phyloP scores from a whole-genome alignment of 2,797 vertebrate species.

The Halcyon leucocephala region DNA sequence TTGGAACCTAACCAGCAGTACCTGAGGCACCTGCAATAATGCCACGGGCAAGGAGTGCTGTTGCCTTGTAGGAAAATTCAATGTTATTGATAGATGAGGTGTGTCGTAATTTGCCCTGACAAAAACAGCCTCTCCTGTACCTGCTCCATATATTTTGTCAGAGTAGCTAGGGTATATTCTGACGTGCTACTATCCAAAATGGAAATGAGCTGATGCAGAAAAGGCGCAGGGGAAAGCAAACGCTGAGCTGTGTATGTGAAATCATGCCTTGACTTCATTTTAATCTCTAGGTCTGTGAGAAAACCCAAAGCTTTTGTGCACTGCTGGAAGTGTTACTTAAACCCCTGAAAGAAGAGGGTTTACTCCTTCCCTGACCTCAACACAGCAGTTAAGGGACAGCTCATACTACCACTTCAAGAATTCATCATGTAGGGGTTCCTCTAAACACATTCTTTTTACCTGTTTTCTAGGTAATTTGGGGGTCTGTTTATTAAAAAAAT shows the following conservation, averaged over 20 bases:
- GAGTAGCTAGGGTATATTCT: not conserved
- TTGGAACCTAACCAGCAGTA: not conserved
- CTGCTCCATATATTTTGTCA: not conserved
- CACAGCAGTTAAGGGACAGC: not conserved
- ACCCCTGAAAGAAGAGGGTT: not conserved
- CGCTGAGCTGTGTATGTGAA: not conserved
- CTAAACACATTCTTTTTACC: not conserved
- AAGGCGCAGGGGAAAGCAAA: not conserved
- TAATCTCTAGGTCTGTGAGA: not conserved
- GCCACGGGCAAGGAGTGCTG: fast-evolving
- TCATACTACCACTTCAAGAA: not conserved
- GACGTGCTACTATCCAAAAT: not conserved
- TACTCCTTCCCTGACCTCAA: not conserved
- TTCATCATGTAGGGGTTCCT: not conserved
- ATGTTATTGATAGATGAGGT: not conserved
- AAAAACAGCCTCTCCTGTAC: not conserved
- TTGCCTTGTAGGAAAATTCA: not conserved
- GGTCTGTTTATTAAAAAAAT: not conserved
- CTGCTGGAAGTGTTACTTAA: not conserved
- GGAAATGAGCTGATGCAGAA: not conserved
- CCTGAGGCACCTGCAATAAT: not conserved
- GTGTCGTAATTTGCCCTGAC: not conserved
- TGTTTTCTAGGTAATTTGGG: not conserved
- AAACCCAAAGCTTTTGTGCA: not conserved
- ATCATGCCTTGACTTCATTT: not conserved